phyloP scores from a whole-genome alignment of 1,140 invertebrate genomes.

The Trichonephila clavipes region DNA sequence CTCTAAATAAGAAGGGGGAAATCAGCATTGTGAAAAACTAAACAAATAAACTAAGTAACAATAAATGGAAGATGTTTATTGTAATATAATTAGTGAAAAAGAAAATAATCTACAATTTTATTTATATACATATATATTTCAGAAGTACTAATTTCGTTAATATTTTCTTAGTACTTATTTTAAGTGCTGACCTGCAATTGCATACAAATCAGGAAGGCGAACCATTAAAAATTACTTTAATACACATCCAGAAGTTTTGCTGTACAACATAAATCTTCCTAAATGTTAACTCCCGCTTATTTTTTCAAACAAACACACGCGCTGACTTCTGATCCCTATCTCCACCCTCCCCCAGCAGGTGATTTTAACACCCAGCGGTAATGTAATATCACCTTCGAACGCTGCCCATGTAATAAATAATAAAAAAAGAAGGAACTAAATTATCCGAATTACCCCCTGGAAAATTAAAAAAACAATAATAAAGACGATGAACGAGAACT shows the following conservation, averaged over 20 bases:
- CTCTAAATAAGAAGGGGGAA: too few species aligned
- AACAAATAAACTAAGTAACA: too few species aligned
- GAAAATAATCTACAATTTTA: too few species aligned
- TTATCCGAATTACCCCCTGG: background rate
- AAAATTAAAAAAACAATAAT: slow-evolving; percentile 8
- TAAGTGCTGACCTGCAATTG: too few species aligned
- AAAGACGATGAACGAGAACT: slow-evolving; percentile 32
- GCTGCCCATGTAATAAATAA: slow-evolving; percentile 18
- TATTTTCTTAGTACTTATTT: too few species aligned
- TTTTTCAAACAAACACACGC: slow-evolving; percentile 44
- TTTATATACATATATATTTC: too few species aligned
- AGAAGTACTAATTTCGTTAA: too few species aligned
- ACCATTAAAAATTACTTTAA: background rate
- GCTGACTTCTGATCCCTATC: background rate
- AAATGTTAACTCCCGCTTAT: background rate
- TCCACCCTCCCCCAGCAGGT: slow-evolving; percentile 33
- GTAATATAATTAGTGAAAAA: too few species aligned
- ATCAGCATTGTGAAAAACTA: too few species aligned
- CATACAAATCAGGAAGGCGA: too few species aligned
- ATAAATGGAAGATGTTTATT: too few species aligned
- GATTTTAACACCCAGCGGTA: slow-evolving; percentile 54
- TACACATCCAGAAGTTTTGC: background rate
- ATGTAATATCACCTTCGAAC: slow-evolving; percentile 26
- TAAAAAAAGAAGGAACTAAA: background rate
- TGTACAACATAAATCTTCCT: slow-evolving; percentile 4